Conservation (phyloP, 2,797 vertebrate genomes). For the Neosilurus hyrtlii region DNA sequence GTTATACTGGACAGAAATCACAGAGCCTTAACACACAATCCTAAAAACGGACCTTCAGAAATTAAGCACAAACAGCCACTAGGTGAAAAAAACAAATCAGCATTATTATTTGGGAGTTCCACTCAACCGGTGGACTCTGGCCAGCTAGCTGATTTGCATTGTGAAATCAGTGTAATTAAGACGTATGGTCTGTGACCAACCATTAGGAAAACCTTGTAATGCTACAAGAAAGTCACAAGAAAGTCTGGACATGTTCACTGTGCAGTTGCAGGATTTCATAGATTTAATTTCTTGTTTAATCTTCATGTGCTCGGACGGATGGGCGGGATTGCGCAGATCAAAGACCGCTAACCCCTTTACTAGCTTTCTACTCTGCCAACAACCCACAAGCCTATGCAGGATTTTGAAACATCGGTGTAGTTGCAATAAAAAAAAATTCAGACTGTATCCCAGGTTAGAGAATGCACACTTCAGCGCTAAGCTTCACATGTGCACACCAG, state of each 20-base stretch:
- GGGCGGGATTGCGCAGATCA: not conserved
- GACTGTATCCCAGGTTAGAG: not conserved
- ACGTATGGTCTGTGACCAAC: not conserved
- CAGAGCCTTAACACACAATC: not conserved
- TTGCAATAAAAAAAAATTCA: not conserved
- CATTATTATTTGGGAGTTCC: constrained; percentile 9
- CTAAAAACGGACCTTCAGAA: not conserved
- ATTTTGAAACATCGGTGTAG: not conserved
- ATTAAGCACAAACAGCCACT: not conserved
- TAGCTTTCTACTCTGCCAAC: not conserved
- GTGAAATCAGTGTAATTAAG: constrained; percentile 5
- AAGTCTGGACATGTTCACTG: not conserved
- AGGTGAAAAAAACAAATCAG: not conserved
- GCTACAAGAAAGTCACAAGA: not conserved
- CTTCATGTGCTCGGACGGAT: not conserved
- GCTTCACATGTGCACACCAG: not conserved
- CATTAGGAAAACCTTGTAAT: not conserved
- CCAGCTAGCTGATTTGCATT: constrained; percentile 11
- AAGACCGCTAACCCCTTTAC: not conserved
- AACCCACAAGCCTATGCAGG: not conserved
- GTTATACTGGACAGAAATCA: not conserved
- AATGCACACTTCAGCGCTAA: not conserved
- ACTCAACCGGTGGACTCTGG: not conserved
- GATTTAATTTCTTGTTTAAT: not conserved
- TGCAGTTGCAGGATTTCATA: not conserved